These are phyloP conservation scores for Platyscapa corneri DNA, from an alignment of 1,140 invertebrate genomes.

Conservation along the genomic window DNA sequence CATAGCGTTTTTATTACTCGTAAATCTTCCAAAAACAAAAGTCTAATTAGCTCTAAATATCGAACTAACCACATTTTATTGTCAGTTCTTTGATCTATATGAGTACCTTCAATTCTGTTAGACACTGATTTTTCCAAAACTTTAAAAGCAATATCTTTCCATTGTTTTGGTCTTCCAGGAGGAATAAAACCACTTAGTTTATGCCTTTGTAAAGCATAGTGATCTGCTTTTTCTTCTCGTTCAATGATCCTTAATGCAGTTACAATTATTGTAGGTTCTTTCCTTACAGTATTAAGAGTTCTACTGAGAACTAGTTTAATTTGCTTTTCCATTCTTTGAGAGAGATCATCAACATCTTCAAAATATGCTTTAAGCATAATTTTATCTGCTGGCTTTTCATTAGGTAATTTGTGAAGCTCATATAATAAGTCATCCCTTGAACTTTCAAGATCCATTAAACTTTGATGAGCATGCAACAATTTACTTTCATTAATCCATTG, in stretches of 20 bases:
- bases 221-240: conserved; percentile 94
- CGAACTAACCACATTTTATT: conserved; percentile 98
- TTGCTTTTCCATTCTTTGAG: conserved; percentile 92
- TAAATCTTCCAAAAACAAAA: conserved; percentile 93
- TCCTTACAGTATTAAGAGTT: conserved; percentile 93
- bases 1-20: conserved; percentile 94
- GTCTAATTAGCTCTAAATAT: conserved; percentile 84
- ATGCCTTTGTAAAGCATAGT: conserved; percentile 84
- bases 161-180: conserved; percentile 93
- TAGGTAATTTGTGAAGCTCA: conserved; percentile 95
- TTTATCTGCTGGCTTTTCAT: conserved; percentile 92
- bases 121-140: conserved; percentile 89
- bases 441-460: conserved; percentile 95
- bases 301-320: conserved; percentile 91
- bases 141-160: conserved; percentile 90
- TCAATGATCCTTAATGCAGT: conserved; percentile 97
- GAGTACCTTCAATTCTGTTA: conserved; percentile 90
- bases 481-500: conserved; percentile 96
- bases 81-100: conserved; percentile 91
- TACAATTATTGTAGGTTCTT: conserved; percentile 96
- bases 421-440: conserved; percentile 96
- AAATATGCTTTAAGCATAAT: conserved; percentile 96
- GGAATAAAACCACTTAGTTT: conserved; percentile 91
- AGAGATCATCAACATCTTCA: conserved; percentile 93
- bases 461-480: conserved; percentile 95